A percentile compares a stretch with the other conserved stretches of the same genome.
Evolutionary conservation across 2,113 vertebrate genomes (phyloP).

Genomic region (Leptosomus discolor): DNA sequence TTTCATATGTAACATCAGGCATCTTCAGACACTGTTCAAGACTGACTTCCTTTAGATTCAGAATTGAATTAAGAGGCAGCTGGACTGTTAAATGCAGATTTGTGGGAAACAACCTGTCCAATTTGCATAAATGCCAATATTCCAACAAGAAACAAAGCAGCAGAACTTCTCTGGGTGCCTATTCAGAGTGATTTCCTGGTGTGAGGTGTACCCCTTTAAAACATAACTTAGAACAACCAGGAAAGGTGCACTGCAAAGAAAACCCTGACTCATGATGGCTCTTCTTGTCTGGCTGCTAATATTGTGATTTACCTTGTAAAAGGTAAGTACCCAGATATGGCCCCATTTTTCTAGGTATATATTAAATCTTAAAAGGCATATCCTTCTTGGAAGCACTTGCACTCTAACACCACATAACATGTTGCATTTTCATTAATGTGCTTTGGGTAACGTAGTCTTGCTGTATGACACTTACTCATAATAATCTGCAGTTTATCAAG

Average conservation of each 20-base stretch:
- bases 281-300: neutral
- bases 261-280: neutral
- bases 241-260: neutral
- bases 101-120: neutral
- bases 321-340: neutral
- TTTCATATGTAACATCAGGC: neutral
- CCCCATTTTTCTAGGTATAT: neutral
- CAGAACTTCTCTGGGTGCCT: neutral
- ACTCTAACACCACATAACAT: fast-evolving
- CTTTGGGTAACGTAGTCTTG: neutral
- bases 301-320: neutral
- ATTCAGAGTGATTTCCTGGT: neutral
- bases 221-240: neutral
- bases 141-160: neutral
- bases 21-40: neutral
- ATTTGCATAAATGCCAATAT: neutral
- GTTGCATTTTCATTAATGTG: neutral
- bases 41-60: neutral
- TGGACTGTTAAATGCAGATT: neutral
- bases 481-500: neutral
- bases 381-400: neutral
- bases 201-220: neutral
- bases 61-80: neutral
- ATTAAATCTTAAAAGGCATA: neutral
- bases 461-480: neutral